These are phyloP conservation scores for Agrotis ipsilon DNA, from an alignment of 2,888 invertebrate species.

Conservation along the genomic window DNA sequence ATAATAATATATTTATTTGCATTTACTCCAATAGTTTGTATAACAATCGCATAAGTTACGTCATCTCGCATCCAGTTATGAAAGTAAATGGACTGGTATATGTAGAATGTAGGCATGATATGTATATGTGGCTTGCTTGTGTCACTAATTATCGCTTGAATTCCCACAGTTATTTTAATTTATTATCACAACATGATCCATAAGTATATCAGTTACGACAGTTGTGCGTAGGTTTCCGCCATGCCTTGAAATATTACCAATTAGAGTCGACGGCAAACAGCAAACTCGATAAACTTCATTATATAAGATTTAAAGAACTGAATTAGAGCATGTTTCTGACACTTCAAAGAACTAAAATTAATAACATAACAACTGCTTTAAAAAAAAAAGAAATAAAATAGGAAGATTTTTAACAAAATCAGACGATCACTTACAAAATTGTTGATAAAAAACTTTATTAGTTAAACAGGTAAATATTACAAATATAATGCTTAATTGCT, in stretches of 20 bases:
- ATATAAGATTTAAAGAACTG: not conserved
- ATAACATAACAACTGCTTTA: no score
- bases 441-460: no score
- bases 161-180: constrained; percentile 14
- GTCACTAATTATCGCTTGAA: constrained; percentile 19
- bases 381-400: not conserved
- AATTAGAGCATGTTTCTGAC: not conserved
- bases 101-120: constrained; percentile 7
- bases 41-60: constrained; percentile 30
- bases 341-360: not conserved
- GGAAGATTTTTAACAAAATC: no score
- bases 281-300: not conserved
- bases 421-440: no score
- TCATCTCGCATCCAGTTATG: constrained; percentile 27
- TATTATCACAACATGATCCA: constrained; percentile 9
- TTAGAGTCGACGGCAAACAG: not conserved
- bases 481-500: not conserved
- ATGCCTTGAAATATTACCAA: constrained; percentile 1
- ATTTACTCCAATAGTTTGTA: constrained; percentile 2
- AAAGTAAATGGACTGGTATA: constrained; percentile 8
- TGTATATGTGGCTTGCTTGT: not conserved
- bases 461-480: not conserved
- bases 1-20: constrained; percentile 8
- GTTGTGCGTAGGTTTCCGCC: constrained; percentile 13
- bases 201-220: constrained; percentile 13